These are phyloP conservation scores for Propithecus deckenii DNA, from an alignment of 2,797 vertebrate species.

Conservation along the genomic window DNA sequence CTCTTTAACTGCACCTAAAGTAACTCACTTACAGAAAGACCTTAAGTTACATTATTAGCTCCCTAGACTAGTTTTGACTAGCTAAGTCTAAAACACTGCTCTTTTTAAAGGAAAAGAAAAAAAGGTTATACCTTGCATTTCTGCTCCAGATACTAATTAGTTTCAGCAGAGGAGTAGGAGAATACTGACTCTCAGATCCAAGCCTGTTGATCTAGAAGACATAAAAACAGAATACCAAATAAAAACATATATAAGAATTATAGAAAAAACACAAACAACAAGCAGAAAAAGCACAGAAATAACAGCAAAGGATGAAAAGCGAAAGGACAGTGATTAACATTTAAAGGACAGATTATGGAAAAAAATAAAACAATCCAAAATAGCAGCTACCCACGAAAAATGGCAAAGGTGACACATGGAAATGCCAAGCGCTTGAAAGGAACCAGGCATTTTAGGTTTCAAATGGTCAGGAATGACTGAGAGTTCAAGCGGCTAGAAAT, in stretches of 20 bases:
- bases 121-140: conserved; percentile 89
- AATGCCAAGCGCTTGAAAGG: not conserved
- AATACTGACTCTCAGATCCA: conserved; percentile 93
- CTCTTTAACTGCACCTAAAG: not conserved
- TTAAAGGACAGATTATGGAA: not conserved
- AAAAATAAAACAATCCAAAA: not conserved
- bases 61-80: not conserved
- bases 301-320: not conserved
- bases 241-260: not conserved
- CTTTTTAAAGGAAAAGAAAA: not conserved
- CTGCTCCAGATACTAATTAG: conserved; percentile 95
- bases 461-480: not conserved
- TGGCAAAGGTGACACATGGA: not conserved
- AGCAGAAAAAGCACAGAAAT: not conserved
- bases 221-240: conserved; percentile 25
- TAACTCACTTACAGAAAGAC: not conserved
- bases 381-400: not conserved
- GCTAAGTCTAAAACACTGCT: not conserved
- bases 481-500: not conserved
- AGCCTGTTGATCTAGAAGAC: conserved; percentile 91
- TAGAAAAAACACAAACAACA: not conserved
- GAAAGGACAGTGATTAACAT: not conserved
- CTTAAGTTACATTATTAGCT: not conserved
- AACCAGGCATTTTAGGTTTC: not conserved
- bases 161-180: conserved; percentile 94